Evolutionary conservation across 2,113 vertebrate species (phyloP).

Genomic region (Marcusenius ussheri): DNA sequence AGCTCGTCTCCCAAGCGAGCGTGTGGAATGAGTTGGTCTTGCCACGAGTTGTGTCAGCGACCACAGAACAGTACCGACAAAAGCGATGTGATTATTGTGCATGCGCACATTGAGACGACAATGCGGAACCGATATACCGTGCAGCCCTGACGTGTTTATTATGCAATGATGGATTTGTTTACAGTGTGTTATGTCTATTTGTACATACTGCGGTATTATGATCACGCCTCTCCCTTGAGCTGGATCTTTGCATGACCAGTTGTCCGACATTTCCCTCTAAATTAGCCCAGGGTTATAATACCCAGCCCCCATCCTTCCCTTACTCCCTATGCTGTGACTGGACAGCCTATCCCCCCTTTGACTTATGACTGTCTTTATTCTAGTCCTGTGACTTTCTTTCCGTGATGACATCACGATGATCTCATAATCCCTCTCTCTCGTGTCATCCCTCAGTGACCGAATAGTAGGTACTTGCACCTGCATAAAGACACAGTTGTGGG

Average conservation of each 20-base stretch:
- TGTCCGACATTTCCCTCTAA: constrained; percentile 33
- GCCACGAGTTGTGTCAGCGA: neutral
- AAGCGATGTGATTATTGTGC: neutral
- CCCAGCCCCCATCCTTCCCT: constrained; percentile 13
- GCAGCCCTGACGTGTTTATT: neutral
- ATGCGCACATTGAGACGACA: neutral
- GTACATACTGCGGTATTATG: neutral
- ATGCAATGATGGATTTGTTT: neutral
- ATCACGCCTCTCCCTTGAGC: neutral
- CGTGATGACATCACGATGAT: neutral
- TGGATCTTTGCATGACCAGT: neutral
- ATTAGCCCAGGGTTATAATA: constrained; percentile 39
- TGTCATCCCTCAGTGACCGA: neutral
- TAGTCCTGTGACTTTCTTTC: neutral
- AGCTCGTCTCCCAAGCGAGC: neutral
- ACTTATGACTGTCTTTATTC: neutral
- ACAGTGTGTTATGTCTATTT: neutral
- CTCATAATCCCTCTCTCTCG: neutral
- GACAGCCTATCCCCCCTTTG: neutral
- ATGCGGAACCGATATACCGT: neutral
- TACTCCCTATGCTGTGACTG: neutral
- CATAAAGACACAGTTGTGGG: neutral
- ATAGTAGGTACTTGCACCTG: neutral
- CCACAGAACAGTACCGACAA: neutral
- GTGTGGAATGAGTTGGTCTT: too few relatives aligned